Evolutionary conservation across 2,113 vertebrate genomes (phyloP).

Genomic region (Prunella fulvescens): DNA sequence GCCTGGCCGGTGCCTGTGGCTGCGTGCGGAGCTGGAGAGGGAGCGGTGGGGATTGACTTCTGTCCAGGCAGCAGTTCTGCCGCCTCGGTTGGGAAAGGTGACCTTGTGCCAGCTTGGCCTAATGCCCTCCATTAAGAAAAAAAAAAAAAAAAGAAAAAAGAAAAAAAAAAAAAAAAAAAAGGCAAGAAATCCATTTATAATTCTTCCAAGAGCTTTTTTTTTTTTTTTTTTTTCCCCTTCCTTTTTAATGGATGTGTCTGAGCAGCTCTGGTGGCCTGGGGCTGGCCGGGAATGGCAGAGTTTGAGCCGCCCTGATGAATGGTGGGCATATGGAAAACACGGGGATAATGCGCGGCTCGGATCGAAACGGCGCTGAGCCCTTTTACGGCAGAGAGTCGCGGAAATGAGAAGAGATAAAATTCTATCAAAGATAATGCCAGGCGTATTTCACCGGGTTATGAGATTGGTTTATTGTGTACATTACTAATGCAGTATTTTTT

Average conservation of each 20-base stretch:
- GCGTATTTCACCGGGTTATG: constrained; percentile 75
- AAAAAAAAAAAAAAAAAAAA: not conserved
- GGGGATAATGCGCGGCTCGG: not conserved
- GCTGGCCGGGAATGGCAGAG: not conserved
- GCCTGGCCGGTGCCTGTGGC: not conserved
- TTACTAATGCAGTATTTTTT: constrained; percentile 72
- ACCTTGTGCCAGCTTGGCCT: constrained; percentile 62
- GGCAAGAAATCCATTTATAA: not conserved
- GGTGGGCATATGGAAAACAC: constrained; percentile 17
- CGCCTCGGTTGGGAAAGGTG: constrained; percentile 64
- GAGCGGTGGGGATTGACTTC: not conserved
- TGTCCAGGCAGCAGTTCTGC: constrained; percentile 30
- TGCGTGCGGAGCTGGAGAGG: not conserved
- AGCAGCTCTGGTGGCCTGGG: constrained; percentile 3
- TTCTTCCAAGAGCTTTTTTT: not conserved
- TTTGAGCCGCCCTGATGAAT: constrained; percentile 41
- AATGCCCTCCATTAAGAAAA: not conserved
- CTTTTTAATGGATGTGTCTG: not conserved
- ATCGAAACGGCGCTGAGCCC: constrained; percentile 2
- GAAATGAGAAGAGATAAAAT: constrained; percentile 77
- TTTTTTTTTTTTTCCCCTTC: not conserved
- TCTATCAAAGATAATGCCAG: constrained; percentile 64
- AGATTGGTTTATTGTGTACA: constrained; percentile 73
- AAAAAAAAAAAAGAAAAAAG: not conserved
- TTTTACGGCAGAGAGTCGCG: constrained; percentile 50